Evolutionary conservation across 2,113 vertebrate genomes (phyloP), one percentile per base, ranked within the genome.

Genomic region (Misgurnus mizolepis): DNA sequence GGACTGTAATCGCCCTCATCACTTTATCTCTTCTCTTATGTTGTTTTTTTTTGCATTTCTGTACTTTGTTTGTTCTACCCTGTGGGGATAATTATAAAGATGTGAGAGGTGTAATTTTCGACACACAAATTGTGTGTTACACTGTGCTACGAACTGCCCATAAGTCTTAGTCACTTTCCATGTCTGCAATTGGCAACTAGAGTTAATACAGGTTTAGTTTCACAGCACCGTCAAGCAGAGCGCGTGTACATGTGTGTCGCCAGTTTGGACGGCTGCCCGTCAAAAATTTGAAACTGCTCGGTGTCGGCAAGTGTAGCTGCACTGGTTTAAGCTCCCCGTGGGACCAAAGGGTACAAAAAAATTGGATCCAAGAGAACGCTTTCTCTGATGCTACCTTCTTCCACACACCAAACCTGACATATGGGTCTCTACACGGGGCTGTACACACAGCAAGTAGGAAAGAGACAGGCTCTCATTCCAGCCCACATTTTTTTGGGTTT

Each of bases 381-480:
- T 64, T 49, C 56, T 67, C 39, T 67, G 39, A 61, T 43, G 43
- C 27, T 55, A 67, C 58, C 67, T 55, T 65, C 58, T 41, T 62
- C 80, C 10, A 41, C 65, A 40, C 2, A 27, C 65, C 41, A 47
- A 55, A 73, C 45, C 22, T 40, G 75, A 82, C 81, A 82, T 82
- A 82, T 72, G 75, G 75, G 67, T 41, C 74, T 64, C 74, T 40
- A 71, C 69, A 61, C 11, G 64, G 18, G 45, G 60, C 39, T 7
- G 18, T 41, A 75, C 72, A 81, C 56, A 75, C 72, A 75, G 72
- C 72, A 75, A 75, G 72, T 18, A 74, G 72, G 34, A 71, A 67
- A 78, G 55, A 61, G 72, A 69, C 75, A 66, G 68, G 67, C 60
- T 65, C 22, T 65, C 69, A 9, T 56, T 76, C 15, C 74, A 66